These are phyloP conservation scores for Diadema setosum DNA, from an alignment of 35 echinoderm and acorn worm genomes.

Conservation along the genomic window DNA sequence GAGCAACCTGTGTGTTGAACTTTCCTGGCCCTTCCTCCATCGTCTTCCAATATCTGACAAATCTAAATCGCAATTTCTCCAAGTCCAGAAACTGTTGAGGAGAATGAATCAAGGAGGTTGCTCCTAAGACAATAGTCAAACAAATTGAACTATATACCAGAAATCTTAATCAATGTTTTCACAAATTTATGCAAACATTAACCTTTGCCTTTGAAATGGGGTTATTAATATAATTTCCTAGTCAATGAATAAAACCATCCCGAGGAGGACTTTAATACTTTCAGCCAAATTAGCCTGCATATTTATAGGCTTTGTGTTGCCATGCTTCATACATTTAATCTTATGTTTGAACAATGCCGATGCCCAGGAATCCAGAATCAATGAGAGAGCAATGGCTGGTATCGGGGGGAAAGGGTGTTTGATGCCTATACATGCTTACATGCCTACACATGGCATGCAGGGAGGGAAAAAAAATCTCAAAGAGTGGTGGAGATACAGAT, in stretches of 20 bases:
- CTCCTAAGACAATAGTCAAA: background rate
- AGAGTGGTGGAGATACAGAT: background rate
- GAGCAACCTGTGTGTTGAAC: too few species aligned
- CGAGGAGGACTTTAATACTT: background rate
- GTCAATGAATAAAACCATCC: slow-evolving; percentile 2
- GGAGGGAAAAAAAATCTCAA: background rate
- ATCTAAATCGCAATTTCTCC: too few species aligned
- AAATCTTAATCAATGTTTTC: background rate
- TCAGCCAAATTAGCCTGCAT: background rate
- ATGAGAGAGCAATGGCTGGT: background rate
- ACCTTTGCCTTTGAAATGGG: background rate
- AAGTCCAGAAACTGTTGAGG: too few species aligned
- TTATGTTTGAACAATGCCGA: slow-evolving; percentile 25
- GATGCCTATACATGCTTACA: slow-evolving; percentile 1
- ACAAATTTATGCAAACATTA: slow-evolving; percentile 18
- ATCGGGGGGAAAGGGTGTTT: background rate
- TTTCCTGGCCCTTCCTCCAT: too few species aligned
- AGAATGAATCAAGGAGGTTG: too few species aligned
- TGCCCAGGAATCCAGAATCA: background rate
- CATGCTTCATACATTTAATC: background rate
- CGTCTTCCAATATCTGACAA: too few species aligned
- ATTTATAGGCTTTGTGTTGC: slow-evolving; percentile 1
- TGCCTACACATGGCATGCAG: background rate
- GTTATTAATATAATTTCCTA: slow-evolving; percentile 27
- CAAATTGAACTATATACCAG: background rate